These are phyloP conservation scores for Elephas maximus DNA, from an alignment of 2,113 vertebrate genomes.

Conservation along the genomic window DNA sequence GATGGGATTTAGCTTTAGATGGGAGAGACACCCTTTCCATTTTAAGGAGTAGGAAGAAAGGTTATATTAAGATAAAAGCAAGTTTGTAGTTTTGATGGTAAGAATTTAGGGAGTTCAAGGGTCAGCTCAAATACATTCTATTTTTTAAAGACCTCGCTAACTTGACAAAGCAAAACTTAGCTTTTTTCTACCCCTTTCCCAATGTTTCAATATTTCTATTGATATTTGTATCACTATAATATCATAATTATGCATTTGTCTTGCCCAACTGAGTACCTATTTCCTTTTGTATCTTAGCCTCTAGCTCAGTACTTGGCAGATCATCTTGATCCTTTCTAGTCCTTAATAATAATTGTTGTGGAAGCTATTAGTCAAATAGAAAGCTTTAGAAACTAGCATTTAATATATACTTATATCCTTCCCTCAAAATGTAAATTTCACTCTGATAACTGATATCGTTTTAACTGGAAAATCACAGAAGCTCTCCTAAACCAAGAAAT, in stretches of 20 bases:
- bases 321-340: not conserved
- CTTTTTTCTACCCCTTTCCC: not conserved
- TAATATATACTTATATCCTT: not conserved
- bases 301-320: not conserved
- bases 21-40: not conserved
- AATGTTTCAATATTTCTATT: not conserved
- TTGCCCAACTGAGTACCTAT: not conserved
- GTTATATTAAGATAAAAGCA: not conserved
- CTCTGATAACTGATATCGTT: constrained; percentile 11
- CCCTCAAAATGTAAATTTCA: constrained; percentile 37
- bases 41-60: constrained; percentile 43
- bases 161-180: not conserved
- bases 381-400: constrained; percentile 50
- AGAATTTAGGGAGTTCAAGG: not conserved
- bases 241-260: not conserved
- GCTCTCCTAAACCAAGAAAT: not conserved
- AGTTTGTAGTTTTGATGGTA: constrained; percentile 4
- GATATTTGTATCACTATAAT: not conserved
- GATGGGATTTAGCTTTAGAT: not conserved
- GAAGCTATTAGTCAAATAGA: constrained; percentile 19
- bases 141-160: not conserved
- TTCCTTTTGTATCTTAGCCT: not conserved
- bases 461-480: constrained; percentile 31
- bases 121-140: not conserved
- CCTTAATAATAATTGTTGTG: constrained; percentile 16